Evolutionary conservation across 2,113 vertebrate genomes (phyloP), one percentile per base, ranked within the genome.

Genomic region (Clarias macrocephalus): DNA sequence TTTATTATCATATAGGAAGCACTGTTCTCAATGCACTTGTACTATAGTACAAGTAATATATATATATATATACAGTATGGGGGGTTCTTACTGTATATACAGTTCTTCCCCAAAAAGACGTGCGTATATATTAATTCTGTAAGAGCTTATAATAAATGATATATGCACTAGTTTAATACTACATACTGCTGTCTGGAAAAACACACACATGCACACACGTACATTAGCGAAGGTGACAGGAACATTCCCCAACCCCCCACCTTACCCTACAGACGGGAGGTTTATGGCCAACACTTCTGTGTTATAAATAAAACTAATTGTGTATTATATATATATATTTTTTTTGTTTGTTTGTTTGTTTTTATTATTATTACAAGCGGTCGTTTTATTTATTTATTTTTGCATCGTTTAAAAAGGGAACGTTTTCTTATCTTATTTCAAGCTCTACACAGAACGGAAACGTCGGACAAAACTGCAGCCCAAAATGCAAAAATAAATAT

Each of bases 141-240:
- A 48, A 48, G 42, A 48, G 42, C 48, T 48, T 48, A 48, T 48
- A 48, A 48, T 48, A 48, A 48, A 48, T 48, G 0, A 48, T 48
- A 48, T 48, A 48, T 0, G 8, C 48, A 48, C 48, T 48, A 7
- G 42, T 0, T 76, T 52, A 75, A 76, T 76, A 13, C 21, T 73
- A 42, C 33, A 73, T 21, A 19, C 19, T 72, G 70, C 18, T 76
- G 72, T 52, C 21, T n/a, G 73, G 73, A 23, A 48, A 48, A n/a
- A 13, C 3, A 5, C 13, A 25, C 42, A 42, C 37, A 72, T 52
- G 23, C 4, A 72, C 70, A 76, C 5, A 52, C 28, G 28, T 70
- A 70, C 25, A 77, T 15, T 66, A 52, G 73, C 8, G 37, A 85
- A 79, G 73, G 42, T 86, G 70, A 86, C 76, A 57, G 52, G 48